Evolutionary conservation across 1,140 invertebrate genomes (phyloP), one percentile per base, ranked within the genome.

Genomic region (Atta colombica): DNA sequence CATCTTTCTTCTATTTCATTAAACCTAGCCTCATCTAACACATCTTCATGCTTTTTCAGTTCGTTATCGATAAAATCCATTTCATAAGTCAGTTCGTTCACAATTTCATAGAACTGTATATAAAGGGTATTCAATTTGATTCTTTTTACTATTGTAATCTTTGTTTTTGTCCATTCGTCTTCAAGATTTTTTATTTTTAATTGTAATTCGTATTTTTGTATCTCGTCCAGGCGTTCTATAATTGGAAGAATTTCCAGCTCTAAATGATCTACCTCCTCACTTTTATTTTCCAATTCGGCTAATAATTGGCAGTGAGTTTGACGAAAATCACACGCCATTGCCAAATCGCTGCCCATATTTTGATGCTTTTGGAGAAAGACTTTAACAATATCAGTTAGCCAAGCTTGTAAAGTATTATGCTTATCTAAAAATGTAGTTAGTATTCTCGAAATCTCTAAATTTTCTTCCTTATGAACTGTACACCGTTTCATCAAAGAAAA

Each of bases 251-350:
- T 95, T 87, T 97, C 97, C 65, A 97, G 96, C 88, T 97, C 97
- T 2, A 95, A 63, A 45, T 86, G 86, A 28, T 92, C 89, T 16
- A 94, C 93, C 18, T 94, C 94, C 2, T 89, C 85, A 0, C 86
- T 90, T 74, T 95, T 95, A 91, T 97, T 97, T 94, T 97, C 96
- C 75, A 98, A 95, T 94, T 98, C 98, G 91, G 96, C 96, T 87
- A 97, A 96, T 16, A 98, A 93, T 92, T 97, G 96, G 88, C 97
- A 96, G 93, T 98, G 98, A 86, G 97, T 95, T 91, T 97, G 96
- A 60, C 98, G 95, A 93, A 98, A 98, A 92, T 98, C 97, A 89
- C 96, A 96, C 25, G 97, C 97, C 94, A 97, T 96, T 51, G 96
- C 93, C 63, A 97, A 94, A 94, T 96, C 96, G 49, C 96, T 96